Evolutionary conservation across 2,797 vertebrate species (phyloP).

Genomic region (Ctenosaura bakeri): DNA sequence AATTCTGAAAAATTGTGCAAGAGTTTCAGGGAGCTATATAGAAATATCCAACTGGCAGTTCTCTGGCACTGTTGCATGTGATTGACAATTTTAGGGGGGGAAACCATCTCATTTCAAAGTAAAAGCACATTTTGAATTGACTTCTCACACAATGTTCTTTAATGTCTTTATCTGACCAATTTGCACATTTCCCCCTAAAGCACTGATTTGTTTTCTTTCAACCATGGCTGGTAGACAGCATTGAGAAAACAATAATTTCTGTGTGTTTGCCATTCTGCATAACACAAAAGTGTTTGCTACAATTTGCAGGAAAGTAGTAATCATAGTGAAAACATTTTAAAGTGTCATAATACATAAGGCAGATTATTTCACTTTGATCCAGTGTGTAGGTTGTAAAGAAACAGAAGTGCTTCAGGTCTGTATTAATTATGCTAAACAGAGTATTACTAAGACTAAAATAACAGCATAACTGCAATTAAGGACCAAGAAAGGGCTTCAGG

Average conservation of each 20-base stretch:
- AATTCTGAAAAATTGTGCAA: neutral
- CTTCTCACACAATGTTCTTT: constrained; percentile 10
- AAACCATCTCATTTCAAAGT: constrained; percentile 20
- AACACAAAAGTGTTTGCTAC: constrained; percentile 33
- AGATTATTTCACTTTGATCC: constrained; percentile 34
- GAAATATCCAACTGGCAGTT: neutral
- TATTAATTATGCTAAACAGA: constrained; percentile 41
- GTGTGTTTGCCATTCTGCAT: constrained; percentile 23
- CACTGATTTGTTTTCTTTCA: constrained; percentile 40
- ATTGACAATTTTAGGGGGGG: constrained; percentile 4
- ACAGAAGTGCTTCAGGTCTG: constrained; percentile 37
- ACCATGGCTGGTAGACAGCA: constrained; percentile 20
- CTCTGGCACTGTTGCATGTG: neutral
- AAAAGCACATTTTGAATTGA: constrained; percentile 21
- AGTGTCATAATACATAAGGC: constrained; percentile 31
- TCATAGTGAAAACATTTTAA: constrained; percentile 30
- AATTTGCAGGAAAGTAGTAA: constrained; percentile 38
- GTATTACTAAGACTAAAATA: constrained; percentile 32
- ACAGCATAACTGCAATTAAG: constrained; percentile 15
- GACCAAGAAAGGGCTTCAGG: constrained; percentile 3
- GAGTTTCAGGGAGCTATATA: neutral
- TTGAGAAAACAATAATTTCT: constrained; percentile 43
- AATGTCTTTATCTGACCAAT: constrained; percentile 43
- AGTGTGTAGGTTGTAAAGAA: constrained; percentile 24
- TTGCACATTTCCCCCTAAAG: constrained; percentile 30